Conservation (phyloP, 2,888 invertebrate species). For the Thumatha senex region DNA sequence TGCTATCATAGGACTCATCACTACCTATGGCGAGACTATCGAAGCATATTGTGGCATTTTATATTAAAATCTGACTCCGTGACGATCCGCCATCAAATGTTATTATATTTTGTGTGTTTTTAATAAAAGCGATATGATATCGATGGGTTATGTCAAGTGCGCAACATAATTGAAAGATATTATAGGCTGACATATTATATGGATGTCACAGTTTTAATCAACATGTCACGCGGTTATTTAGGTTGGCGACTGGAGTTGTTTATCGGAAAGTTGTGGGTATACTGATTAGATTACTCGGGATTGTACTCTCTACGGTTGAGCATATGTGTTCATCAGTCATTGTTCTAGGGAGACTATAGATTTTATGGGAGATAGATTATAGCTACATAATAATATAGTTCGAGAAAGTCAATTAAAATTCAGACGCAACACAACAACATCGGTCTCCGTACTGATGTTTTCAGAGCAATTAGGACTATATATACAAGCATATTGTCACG, state of each 20-base stretch:
- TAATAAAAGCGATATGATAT: conserved; percentile 38
- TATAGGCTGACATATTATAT: conserved; percentile 19
- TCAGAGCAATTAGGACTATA: too few relatives aligned
- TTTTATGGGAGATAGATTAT: too few relatives aligned
- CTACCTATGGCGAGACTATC: conserved; percentile 38
- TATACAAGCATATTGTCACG: too few relatives aligned
- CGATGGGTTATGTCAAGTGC: conserved; percentile 24
- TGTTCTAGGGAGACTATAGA: not conserved
- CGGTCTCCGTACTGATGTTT: too few relatives aligned
- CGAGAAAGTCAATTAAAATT: too few relatives aligned
- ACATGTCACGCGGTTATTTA: conserved; percentile 6
- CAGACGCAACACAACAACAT: too few relatives aligned
- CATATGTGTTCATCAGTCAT: not conserved
- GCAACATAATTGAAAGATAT: conserved; percentile 33
- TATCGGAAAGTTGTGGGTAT: not conserved
- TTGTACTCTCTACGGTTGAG: not conserved
- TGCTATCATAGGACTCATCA: conserved; percentile 41
- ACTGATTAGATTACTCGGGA: not conserved
- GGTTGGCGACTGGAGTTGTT: not conserved
- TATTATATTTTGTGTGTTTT: conserved; percentile 42
- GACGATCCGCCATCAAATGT: conserved; percentile 33
- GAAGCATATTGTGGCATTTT: conserved; percentile 26
- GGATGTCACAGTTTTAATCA: conserved; percentile 24
- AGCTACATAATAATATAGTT: too few relatives aligned
- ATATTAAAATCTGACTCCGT: conserved; percentile 52